These are phyloP conservation scores for Xestia c-nigrum DNA, from an alignment of 2,888 invertebrate genomes.

Conservation along the genomic window DNA sequence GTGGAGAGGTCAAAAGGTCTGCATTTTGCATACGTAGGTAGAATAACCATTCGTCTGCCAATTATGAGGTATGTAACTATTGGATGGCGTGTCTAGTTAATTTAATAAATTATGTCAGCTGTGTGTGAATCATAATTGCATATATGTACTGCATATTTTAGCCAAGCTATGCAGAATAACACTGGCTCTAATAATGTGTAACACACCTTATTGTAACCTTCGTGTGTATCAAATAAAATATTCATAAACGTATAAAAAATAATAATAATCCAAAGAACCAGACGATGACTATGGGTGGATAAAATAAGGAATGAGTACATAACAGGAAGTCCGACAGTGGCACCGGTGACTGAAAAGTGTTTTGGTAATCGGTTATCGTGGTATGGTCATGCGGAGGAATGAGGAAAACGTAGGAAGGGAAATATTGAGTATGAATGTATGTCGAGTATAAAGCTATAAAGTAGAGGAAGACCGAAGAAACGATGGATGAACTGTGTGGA, in stretches of 20 bases:
- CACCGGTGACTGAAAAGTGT: no score
- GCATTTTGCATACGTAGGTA: conserved; percentile 5
- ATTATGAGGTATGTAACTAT: neutral
- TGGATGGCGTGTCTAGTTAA: neutral
- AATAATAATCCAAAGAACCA: neutral
- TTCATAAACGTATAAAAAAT: neutral
- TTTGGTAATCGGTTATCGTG: no score
- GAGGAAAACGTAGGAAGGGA: no score
- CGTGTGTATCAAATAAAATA: neutral
- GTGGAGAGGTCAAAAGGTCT: conserved; percentile 9
- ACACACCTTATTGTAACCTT: neutral
- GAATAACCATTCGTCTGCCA: neutral
- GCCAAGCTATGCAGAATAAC: neutral
- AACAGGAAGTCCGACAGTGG: no score
- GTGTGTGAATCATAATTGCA: no score
- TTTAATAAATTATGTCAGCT: neutral
- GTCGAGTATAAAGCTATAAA: no score
- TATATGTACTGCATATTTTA: neutral
- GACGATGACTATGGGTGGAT: neutral
- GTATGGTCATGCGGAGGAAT: no score
- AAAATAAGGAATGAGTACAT: no score
- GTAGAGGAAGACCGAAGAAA: no score
- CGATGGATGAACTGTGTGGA: no score
- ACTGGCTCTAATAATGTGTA: neutral
- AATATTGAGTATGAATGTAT: no score